Percentiles rank a stretch among this genome's conserved stretches.
These are phyloP conservation scores for Leptopilina boulardi DNA, from an alignment of 1,140 invertebrate species.

Conservation along the genomic window DNA sequence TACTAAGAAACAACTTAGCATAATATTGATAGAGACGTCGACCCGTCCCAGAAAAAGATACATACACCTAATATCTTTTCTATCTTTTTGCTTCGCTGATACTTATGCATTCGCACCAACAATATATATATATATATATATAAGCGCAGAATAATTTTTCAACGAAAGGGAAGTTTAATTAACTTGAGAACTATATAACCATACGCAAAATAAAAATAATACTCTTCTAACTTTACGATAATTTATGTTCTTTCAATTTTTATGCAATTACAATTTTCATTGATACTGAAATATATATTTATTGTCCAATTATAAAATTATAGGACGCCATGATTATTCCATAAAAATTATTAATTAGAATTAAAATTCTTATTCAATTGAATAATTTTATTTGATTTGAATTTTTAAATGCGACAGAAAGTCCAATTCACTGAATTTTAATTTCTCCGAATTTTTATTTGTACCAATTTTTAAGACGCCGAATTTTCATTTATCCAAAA, in stretches of 20 bases:
- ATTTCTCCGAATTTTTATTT: no score
- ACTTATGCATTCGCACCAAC: background rate
- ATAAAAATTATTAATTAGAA: no score
- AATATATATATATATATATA: no score
- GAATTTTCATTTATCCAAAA: no score
- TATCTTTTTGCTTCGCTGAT: slow-evolving; percentile 29
- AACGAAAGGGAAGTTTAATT: slow-evolving; percentile 23
- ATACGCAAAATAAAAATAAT: slow-evolving; percentile 7
- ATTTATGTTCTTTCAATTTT: background rate
- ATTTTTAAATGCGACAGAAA: no score
- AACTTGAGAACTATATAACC: slow-evolving; percentile 7
- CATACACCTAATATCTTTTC: slow-evolving; percentile 27
- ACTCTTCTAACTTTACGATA: background rate
- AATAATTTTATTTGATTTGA: no score
- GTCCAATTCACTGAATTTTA: no score
- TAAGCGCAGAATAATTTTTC: slow-evolving; percentile 15
- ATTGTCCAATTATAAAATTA: slow-evolving; percentile 1
- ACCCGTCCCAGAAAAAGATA: background rate
- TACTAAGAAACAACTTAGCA: slow-evolving; percentile 30
- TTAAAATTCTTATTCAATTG: no score
- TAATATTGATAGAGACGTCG: slow-evolving; percentile 31
- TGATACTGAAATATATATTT: slow-evolving; percentile 21
- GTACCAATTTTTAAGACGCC: no score
- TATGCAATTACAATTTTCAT: slow-evolving; percentile 4
- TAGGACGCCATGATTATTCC: no score